Evolutionary conservation across 2,888 invertebrate species (phyloP).

Genomic region (Hartigia nigra): DNA sequence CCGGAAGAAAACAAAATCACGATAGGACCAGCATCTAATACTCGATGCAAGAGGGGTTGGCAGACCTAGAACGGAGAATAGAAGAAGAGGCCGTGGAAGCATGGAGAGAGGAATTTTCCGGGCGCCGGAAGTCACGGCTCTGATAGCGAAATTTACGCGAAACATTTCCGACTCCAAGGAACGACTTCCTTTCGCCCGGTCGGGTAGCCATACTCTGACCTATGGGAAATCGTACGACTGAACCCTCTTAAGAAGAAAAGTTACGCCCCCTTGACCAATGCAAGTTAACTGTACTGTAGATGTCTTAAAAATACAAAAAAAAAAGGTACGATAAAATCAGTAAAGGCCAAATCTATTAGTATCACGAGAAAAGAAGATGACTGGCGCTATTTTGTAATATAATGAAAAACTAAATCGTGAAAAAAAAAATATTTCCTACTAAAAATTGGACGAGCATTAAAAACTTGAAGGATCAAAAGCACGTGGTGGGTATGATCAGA

Average conservation of each 20-base stretch:
- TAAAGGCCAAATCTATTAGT: no score
- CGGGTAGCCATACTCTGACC: neutral
- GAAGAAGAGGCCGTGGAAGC: neutral
- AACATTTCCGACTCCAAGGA: neutral
- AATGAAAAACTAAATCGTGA: conserved; percentile 32
- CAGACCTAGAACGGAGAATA: neutral
- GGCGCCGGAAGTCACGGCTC: neutral
- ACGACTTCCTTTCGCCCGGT: neutral
- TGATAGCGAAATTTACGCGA: neutral
- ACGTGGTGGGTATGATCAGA: neutral
- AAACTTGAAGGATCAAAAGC: conserved; percentile 32
- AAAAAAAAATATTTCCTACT: conserved; percentile 26
- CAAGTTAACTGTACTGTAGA: neutral
- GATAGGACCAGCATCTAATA: neutral
- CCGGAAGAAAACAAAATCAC: neutral
- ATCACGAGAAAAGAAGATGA: no score
- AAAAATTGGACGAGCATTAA: conserved; percentile 28
- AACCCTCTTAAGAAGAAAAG: neutral
- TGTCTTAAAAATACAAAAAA: neutral
- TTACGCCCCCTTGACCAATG: neutral
- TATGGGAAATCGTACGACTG: neutral
- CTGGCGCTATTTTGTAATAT: conserved; percentile 2
- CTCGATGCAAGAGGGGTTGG: neutral
- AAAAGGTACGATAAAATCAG: no score
- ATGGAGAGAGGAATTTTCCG: neutral